These are phyloP conservation scores for Coryphaenoides rupestris DNA, from an alignment of 2,113 vertebrate genomes.

Conservation along the genomic window DNA sequence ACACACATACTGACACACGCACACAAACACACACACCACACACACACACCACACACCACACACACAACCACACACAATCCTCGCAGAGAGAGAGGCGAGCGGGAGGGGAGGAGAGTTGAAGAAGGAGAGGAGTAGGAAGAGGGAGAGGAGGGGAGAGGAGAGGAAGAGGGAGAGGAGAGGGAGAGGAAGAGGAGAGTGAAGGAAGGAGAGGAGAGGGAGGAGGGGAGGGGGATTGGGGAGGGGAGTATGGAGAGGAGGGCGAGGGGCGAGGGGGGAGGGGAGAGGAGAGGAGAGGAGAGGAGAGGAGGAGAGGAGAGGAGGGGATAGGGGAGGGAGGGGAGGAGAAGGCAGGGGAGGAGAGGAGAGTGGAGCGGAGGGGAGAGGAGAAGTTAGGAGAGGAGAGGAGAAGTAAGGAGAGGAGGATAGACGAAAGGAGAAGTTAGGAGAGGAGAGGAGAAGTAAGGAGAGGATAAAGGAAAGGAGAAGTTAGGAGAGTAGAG, in stretches of 20 bases:
- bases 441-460: not conserved
- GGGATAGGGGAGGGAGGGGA: not conserved
- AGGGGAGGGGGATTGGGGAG: too few relatives aligned
- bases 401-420: not conserved
- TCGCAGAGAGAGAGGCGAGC: not conserved
- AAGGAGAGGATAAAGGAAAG: not conserved
- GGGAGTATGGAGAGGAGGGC: too few relatives aligned
- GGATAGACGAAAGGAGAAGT: not conserved
- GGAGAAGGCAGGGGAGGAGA: not conserved
- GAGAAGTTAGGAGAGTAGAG: not conserved
- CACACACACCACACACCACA: conserved; percentile 66
- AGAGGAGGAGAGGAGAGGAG: not conserved
- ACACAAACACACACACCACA: conserved; percentile 71
- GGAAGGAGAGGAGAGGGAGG: too few relatives aligned
- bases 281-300: not conserved
- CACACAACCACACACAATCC: too few relatives aligned
- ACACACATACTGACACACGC: conserved; percentile 66
- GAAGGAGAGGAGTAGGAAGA: too few relatives aligned
- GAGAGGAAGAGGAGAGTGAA: too few relatives aligned
- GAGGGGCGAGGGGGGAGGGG: not conserved
- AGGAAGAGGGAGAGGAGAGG: too few relatives aligned
- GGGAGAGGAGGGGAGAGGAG: too few relatives aligned
- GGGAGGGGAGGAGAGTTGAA: too few relatives aligned
- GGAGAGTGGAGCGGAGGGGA: not conserved
- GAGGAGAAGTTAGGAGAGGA: not conserved